Evolutionary conservation across 2,113 vertebrate species (phyloP).

Genomic region (Phainopepla nitens): DNA sequence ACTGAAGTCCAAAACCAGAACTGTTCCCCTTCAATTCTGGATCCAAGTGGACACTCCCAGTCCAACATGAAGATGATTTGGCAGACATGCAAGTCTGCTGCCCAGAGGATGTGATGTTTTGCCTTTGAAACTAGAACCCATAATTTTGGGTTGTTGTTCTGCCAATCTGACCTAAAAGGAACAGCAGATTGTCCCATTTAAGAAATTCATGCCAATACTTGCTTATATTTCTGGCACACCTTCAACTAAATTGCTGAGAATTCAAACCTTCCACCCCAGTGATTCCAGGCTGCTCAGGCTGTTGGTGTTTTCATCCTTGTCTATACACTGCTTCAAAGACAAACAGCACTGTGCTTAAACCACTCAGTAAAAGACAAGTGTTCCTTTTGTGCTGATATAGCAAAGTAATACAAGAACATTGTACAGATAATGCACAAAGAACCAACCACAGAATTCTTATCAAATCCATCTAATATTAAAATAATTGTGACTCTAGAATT

Average conservation of each 20-base stretch:
- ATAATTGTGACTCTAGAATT: neutral
- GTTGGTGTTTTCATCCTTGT: neutral
- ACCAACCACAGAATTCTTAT: neutral
- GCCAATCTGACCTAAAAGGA: neutral
- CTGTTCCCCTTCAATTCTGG: neutral
- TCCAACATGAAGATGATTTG: neutral
- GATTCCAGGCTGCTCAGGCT: neutral
- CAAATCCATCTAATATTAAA: neutral
- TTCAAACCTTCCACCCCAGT: neutral
- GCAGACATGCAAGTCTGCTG: neutral
- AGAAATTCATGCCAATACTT: conserved; percentile 5
- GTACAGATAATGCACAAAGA: neutral
- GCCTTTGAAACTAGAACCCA: neutral
- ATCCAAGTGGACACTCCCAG: neutral
- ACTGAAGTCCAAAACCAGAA: neutral
- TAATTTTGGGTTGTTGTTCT: neutral
- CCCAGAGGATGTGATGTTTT: neutral
- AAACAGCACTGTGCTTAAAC: neutral
- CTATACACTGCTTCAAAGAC: neutral
- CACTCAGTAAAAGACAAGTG: neutral
- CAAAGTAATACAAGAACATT: neutral
- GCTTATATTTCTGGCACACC: neutral
- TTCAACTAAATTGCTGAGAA: neutral
- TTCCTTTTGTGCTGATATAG: neutral
- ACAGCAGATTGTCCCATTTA: conserved; percentile 3